phyloP scores from a whole-genome alignment of 1,140 invertebrate species.

The Drosophila ogumai region DNA sequence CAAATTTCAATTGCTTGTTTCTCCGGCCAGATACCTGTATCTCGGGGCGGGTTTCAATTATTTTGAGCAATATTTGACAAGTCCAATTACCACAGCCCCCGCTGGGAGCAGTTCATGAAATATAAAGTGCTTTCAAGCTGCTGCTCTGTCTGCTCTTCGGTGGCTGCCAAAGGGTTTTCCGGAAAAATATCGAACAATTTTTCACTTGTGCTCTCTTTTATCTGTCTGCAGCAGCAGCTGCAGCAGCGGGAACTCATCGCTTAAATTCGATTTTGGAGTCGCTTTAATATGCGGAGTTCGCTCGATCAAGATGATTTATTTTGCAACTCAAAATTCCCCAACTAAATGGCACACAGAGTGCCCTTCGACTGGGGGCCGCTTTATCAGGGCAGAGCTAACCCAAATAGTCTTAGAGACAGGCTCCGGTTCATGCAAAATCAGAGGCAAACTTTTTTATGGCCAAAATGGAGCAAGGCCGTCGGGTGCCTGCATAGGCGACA shows the following conservation, averaged over 20 bases:
- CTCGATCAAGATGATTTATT: slow-evolving; percentile 80
- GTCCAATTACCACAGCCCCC: slow-evolving; percentile 27
- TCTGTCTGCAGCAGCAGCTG: slow-evolving; percentile 24
- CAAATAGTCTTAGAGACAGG: slow-evolving; percentile 52
- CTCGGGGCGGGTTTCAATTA: slow-evolving; percentile 10
- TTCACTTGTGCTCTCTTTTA: slow-evolving; percentile 36
- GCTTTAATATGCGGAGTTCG: slow-evolving; percentile 67
- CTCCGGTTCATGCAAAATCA: slow-evolving; percentile 66
- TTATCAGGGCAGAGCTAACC: slow-evolving; percentile 61
- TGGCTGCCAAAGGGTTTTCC: slow-evolving; percentile 18
- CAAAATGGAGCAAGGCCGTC: slow-evolving; percentile 47
- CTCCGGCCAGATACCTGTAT: background rate
- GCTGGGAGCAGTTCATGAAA: slow-evolving; percentile 11
- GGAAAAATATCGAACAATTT: slow-evolving; percentile 46
- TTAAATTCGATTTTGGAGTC: slow-evolving; percentile 48
- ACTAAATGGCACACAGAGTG: slow-evolving; percentile 43
- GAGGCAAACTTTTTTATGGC: slow-evolving; percentile 71
- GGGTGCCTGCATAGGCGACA: slow-evolving; percentile 58
- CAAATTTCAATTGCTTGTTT: slow-evolving; percentile 39
- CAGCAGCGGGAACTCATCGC: slow-evolving; percentile 9
- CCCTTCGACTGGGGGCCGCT: slow-evolving; percentile 32
- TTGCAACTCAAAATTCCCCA: slow-evolving; percentile 26
- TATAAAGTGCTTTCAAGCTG: slow-evolving; percentile 20
- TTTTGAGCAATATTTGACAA: slow-evolving; percentile 11
- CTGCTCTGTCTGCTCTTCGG: background rate